Percentiles rank a stretch among this genome's conserved stretches.
These are phyloP conservation scores for Limenitis camilla DNA, from an alignment of 2,888 invertebrate genomes.

Conservation along the genomic window DNA sequence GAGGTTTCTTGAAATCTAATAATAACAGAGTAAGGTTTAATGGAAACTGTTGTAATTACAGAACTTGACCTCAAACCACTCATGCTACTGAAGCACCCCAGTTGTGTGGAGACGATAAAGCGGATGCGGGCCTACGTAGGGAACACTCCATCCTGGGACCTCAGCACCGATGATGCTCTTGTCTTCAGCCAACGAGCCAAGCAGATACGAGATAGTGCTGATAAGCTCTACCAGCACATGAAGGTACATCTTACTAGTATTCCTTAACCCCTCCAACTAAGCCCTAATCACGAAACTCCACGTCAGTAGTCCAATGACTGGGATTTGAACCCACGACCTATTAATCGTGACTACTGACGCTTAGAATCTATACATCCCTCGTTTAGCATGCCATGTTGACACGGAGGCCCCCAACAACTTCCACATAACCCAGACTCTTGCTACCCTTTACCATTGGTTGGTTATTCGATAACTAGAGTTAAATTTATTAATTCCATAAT, in stretches of 20 bases:
- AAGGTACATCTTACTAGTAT: constrained; percentile 44
- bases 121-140: constrained; percentile 86
- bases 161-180: constrained; percentile 72
- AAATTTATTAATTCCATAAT: too few species aligned
- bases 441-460: not conserved
- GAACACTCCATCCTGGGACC: constrained; percentile 83
- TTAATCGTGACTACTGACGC: too few species aligned
- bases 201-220: constrained; percentile 80
- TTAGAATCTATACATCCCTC: too few species aligned
- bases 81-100: constrained; percentile 88
- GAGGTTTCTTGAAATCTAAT: too few species aligned
- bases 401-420: constrained; percentile 67
- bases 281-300: not conserved
- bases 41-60: too few species aligned
- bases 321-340: too few species aligned
- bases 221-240: constrained; percentile 54
- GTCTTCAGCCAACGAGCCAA: constrained; percentile 80
- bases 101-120: constrained; percentile 84
- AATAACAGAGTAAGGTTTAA: too few species aligned
- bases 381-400: constrained; percentile 75
- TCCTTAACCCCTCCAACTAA: not conserved
- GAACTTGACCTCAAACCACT: constrained; percentile 78
- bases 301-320: too few species aligned
- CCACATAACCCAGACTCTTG: too few species aligned
- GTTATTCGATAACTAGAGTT: not conserved